These are phyloP conservation scores for Schizothorax lantsangensis DNA, from an alignment of 2,797 vertebrate species.

Conservation along the genomic window DNA sequence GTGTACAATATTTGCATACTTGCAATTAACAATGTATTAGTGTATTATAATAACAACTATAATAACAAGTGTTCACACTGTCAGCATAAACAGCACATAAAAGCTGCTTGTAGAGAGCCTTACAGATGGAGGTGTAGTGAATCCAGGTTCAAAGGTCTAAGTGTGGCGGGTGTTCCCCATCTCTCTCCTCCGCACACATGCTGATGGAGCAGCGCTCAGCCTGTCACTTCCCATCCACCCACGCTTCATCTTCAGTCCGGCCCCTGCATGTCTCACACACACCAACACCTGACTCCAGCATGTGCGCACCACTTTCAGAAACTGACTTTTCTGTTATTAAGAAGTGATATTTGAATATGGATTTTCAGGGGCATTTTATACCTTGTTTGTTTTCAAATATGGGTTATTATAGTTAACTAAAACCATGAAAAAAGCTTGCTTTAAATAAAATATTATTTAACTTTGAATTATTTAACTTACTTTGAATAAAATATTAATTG, in stretches of 20 bases:
- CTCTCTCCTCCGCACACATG: neutral
- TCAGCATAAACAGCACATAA: no score
- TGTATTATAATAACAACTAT: no score
- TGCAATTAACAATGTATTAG: no score
- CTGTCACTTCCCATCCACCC: constrained; percentile 62
- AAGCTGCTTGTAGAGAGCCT: no score
- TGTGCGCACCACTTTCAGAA: neutral
- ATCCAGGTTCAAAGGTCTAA: no score
- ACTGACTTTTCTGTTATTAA: neutral
- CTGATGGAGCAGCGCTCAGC: constrained; percentile 43
- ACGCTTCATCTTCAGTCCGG: constrained; percentile 50
- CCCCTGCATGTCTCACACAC: constrained; percentile 23
- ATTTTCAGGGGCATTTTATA: neutral
- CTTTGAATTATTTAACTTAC: no score
- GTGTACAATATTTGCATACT: neutral
- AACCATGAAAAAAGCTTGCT: neutral
- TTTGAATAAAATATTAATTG: neutral
- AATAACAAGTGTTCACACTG: no score
- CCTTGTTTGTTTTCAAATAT: neutral
- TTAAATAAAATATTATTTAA: neutral
- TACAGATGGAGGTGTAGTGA: no score
- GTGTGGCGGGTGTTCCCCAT: no score
- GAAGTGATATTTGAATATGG: neutral
- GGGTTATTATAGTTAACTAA: neutral
- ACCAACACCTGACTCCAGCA: neutral